Conservation (phyloP, 1,140 invertebrate species). For the Bicyclus anynana region DNA sequence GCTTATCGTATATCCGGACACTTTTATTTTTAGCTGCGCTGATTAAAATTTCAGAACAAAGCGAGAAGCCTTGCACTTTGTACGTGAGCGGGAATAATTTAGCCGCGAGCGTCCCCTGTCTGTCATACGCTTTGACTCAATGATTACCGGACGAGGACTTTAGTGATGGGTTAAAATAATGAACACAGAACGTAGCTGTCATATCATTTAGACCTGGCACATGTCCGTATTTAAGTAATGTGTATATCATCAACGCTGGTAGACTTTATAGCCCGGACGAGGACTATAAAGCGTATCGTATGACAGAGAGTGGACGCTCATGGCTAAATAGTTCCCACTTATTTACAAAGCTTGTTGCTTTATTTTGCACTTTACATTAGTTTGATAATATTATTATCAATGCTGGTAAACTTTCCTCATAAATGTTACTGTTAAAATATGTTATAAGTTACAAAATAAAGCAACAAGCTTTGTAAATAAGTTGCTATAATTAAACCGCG, state of each 20-base stretch:
- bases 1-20: conserved; percentile 22
- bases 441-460: conserved; percentile 69
- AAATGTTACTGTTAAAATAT: no score
- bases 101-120: conserved; percentile 45
- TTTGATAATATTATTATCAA: no score
- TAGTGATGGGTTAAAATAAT: conserved; percentile 49
- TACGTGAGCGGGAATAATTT: conserved; percentile 67
- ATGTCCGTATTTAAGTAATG: not conserved
- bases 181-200: conserved; percentile 37
- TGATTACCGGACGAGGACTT: conserved; percentile 49
- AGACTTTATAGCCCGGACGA: no score
- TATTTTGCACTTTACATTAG: no score
- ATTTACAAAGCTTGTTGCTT: no score
- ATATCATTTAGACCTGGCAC: conserved; percentile 8
- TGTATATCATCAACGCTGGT: no score
- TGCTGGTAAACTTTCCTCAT: no score
- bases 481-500: conserved; percentile 58
- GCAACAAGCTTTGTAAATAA: conserved; percentile 54
- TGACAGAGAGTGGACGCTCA: no score
- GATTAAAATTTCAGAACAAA: conserved; percentile 71
- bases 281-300: no score
- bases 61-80: conserved; percentile 43
- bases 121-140: conserved; percentile 49
- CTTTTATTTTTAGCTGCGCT: conserved; percentile 34
- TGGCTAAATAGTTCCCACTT: no score